These are phyloP conservation scores for Jacana jacana DNA, from an alignment of 2,113 vertebrate genomes.

Conservation along the genomic window DNA sequence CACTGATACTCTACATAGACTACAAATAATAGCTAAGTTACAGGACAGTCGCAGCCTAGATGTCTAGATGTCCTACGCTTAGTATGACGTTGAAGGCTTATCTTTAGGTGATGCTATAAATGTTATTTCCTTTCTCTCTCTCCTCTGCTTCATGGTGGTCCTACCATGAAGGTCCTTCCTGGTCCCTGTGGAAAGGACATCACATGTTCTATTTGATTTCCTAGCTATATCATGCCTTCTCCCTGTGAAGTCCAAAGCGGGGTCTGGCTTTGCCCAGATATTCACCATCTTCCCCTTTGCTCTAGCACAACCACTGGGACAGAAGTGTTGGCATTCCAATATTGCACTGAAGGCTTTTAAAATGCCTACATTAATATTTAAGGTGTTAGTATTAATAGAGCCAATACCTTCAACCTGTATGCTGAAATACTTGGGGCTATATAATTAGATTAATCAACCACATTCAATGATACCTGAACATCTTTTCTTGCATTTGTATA, in stretches of 20 bases:
- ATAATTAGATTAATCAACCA: conserved; percentile 48
- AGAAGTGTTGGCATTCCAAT: not conserved
- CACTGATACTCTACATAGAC: conserved; percentile 10
- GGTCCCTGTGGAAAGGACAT: not conserved
- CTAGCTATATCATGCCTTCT: not conserved
- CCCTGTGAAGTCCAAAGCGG: not conserved
- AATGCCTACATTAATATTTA: not conserved
- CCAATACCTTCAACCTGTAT: conserved; percentile 11
- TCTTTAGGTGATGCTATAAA: not conserved
- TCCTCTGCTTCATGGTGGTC: not conserved
- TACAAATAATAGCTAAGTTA: conserved; percentile 58
- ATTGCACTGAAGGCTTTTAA: not conserved
- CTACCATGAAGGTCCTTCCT: not conserved
- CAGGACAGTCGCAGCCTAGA: conserved; percentile 62
- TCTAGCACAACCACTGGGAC: conserved; percentile 6
- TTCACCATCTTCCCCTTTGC: not conserved
- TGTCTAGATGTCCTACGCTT: conserved; percentile 16
- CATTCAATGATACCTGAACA: conserved; percentile 39
- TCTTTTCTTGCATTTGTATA: conserved; percentile 51
- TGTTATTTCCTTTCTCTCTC: not conserved
- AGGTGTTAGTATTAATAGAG: conserved; percentile 17
- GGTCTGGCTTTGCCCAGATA: not conserved
- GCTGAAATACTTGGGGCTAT: conserved; percentile 39
- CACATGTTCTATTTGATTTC: not conserved
- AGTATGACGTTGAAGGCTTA: not conserved